phyloP scores from a whole-genome alignment of 1,140 invertebrate genomes.

The Varroa destructor region DNA sequence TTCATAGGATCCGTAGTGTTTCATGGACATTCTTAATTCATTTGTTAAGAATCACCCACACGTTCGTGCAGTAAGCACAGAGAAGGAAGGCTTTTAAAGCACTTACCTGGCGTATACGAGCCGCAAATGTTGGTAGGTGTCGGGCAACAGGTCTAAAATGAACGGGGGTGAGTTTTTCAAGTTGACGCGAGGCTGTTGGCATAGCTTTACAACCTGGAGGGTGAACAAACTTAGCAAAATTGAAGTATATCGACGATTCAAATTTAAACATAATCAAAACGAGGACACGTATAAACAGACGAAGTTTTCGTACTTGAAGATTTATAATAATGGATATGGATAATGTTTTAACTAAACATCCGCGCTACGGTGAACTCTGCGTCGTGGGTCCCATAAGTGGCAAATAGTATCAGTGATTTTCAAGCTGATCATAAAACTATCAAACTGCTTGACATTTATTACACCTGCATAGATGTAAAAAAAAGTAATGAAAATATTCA shows the following conservation, averaged over 20 bases:
- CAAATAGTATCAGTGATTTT: too few relatives aligned
- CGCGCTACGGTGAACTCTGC: not conserved
- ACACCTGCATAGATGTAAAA: too few relatives aligned
- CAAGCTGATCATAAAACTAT: too few relatives aligned
- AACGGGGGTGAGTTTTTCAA: slow-evolving; percentile 98
- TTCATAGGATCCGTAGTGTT: not conserved
- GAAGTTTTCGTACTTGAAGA: not conserved
- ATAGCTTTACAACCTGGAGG: slow-evolving; percentile 70
- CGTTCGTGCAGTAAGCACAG: too few relatives aligned
- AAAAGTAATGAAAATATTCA: too few relatives aligned
- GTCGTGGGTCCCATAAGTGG: too few relatives aligned
- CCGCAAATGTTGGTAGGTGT: slow-evolving; percentile 90
- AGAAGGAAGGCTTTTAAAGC: too few relatives aligned
- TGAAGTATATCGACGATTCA: not conserved
- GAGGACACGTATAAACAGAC: not conserved
- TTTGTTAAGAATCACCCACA: not conserved
- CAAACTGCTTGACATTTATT: too few relatives aligned
- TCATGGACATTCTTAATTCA: not conserved
- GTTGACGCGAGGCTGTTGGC: slow-evolving; percentile 97
- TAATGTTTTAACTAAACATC: not conserved
- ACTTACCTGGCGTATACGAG: slow-evolving; percentile 70
- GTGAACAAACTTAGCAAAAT: not conserved
- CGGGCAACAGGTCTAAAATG: slow-evolving; percentile 95
- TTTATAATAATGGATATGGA: not conserved
- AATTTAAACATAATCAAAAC: not conserved